phyloP scores from a whole-genome alignment of 2,113 vertebrate species.

The Anhinga rufa region DNA sequence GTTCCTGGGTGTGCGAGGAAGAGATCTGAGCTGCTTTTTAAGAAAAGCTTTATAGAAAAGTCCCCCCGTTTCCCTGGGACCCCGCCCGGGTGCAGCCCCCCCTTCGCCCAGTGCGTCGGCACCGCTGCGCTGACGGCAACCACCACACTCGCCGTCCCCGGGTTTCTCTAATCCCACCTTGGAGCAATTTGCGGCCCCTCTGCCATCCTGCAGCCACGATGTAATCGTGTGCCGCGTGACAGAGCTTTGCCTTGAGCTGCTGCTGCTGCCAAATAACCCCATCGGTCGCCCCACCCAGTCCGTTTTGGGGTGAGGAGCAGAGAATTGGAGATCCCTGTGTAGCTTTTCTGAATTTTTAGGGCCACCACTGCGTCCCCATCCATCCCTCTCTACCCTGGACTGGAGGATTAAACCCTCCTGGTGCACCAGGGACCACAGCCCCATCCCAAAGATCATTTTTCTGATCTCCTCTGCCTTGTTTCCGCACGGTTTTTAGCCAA shows the following conservation, averaged over 20 bases:
- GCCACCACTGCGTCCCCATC: rapidly evolving
- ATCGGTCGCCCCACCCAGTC: rapidly evolving
- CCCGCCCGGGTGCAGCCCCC: rapidly evolving
- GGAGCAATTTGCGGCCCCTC: neutral
- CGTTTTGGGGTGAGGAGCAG: rapidly evolving
- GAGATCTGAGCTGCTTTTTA: neutral
- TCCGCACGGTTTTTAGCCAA: neutral
- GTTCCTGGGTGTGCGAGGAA: rapidly evolving
- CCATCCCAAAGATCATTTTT: neutral
- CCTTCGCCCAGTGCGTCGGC: rapidly evolving
- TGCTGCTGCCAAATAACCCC: neutral
- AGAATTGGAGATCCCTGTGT: neutral
- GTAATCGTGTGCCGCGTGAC: neutral
- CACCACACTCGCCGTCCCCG: rapidly evolving
- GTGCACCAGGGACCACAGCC: neutral
- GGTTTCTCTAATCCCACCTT: neutral
- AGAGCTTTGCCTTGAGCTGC: slow-evolving; percentile 2
- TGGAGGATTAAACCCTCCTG: rapidly evolving
- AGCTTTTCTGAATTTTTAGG: neutral
- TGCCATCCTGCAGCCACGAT: neutral
- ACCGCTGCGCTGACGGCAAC: rapidly evolving
- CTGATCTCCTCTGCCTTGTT: neutral
- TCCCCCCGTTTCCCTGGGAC: rapidly evolving
- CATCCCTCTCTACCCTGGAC: neutral
- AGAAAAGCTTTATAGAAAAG: neutral